Evolutionary conservation across 2,113 vertebrate species (phyloP).

Genomic region (Leptocoma aspasia): DNA sequence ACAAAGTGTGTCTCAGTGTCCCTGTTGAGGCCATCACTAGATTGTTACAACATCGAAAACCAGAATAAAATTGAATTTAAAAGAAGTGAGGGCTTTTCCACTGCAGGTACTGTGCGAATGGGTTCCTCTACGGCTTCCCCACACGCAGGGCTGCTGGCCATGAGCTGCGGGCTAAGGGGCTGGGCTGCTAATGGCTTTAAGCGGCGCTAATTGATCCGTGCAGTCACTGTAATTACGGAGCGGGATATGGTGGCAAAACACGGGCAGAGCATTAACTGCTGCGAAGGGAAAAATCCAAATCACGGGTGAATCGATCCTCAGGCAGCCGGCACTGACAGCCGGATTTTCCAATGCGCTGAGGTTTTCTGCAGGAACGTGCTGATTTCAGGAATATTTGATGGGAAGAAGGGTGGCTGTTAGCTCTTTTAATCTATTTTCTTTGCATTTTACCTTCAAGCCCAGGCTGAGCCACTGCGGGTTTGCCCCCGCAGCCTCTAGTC

Average conservation of each 20-base stretch:
- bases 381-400: neutral
- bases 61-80: neutral
- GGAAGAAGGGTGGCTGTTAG: neutral
- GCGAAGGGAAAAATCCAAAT: neutral
- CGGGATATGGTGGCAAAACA: neutral
- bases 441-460: neutral
- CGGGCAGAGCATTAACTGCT: neutral
- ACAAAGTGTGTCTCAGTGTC: neutral
- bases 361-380: neutral
- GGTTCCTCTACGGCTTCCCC: neutral
- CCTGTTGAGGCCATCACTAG: neutral
- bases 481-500: neutral
- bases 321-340: neutral
- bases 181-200: neutral
- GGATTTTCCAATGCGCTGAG: neutral
- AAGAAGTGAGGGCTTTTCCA: neutral
- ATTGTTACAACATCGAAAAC: neutral
- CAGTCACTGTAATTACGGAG: neutral
- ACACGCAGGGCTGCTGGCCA: neutral
- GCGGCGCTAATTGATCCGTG: conserved; percentile 4
- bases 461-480: neutral
- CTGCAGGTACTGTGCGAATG: neutral
- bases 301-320: neutral
- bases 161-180: neutral
- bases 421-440: neutral